These are phyloP conservation scores for Ahaetulla prasina DNA, from an alignment of 2,113 vertebrate species.

Conservation along the genomic window DNA sequence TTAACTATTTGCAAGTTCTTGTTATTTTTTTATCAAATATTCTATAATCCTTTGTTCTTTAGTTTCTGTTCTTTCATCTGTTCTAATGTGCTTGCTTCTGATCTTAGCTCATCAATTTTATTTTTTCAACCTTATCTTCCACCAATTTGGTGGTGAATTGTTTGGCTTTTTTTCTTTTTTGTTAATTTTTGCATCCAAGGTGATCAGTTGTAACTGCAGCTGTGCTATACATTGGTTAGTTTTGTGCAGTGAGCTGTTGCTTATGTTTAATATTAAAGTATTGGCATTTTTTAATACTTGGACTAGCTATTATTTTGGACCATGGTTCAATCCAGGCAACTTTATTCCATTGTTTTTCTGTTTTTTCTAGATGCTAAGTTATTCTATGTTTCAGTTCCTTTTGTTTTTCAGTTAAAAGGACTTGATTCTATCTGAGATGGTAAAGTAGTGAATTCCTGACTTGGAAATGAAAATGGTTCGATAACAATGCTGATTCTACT, in stretches of 20 bases:
- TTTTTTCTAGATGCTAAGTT: no score
- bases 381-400: no score
- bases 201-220: background rate
- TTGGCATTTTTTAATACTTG: no score
- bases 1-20: no score
- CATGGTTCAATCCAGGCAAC: no score
- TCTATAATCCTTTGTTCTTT: background rate
- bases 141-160: background rate
- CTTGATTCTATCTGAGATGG: no score
- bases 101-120: background rate
- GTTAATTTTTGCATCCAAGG: background rate
- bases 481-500: no score
- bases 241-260: background rate
- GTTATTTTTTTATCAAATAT: background rate
- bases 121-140: background rate
- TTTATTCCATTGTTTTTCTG: no score
- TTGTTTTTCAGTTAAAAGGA: no score
- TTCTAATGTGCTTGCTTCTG: background rate
- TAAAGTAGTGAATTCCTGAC: no score
- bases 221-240: background rate
- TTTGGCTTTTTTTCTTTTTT: background rate
- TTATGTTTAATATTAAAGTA: background rate
- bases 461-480: no score
- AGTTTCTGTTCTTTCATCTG: background rate
- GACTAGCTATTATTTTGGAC: no score